Conservation (phyloP, 2,113 vertebrate species). For the Seriola aureovittata region DNA sequence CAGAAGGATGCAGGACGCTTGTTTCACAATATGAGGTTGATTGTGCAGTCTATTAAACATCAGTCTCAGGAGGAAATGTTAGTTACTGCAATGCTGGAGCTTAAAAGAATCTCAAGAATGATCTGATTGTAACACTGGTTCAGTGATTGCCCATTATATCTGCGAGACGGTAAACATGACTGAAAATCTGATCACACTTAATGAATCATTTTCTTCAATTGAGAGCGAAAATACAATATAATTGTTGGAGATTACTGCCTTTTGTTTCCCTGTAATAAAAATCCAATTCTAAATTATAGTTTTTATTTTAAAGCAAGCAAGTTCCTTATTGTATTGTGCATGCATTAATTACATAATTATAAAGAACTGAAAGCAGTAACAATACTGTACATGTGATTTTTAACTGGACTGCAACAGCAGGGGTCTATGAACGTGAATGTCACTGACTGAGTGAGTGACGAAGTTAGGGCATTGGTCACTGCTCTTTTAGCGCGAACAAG, state of each 20-base stretch:
- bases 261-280: constrained; percentile 51
- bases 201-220: constrained; percentile 41
- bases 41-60: constrained; percentile 76
- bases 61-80: constrained; percentile 66
- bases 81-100: constrained; percentile 43
- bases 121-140: constrained; percentile 40
- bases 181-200: constrained; percentile 52
- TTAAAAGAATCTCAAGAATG: constrained; percentile 49
- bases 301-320: constrained; percentile 35
- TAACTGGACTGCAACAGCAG: too few species aligned
- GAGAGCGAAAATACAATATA: constrained; percentile 15
- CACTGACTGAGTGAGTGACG: too few species aligned
- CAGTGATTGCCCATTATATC: constrained; percentile 71
- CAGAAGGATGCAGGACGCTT: constrained; percentile 57
- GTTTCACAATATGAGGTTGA: constrained; percentile 79
- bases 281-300: constrained; percentile 46
- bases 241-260: constrained; percentile 48
- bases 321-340: not conserved
- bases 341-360: constrained; percentile 24
- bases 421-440: too few species aligned
- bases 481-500: too few species aligned
- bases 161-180: constrained; percentile 61
- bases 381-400: not conserved
- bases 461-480: too few species aligned
- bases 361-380: not conserved